These are phyloP conservation scores for Hemibagrus guttatus DNA, from an alignment of 2,797 vertebrate species.

Conservation along the genomic window DNA sequence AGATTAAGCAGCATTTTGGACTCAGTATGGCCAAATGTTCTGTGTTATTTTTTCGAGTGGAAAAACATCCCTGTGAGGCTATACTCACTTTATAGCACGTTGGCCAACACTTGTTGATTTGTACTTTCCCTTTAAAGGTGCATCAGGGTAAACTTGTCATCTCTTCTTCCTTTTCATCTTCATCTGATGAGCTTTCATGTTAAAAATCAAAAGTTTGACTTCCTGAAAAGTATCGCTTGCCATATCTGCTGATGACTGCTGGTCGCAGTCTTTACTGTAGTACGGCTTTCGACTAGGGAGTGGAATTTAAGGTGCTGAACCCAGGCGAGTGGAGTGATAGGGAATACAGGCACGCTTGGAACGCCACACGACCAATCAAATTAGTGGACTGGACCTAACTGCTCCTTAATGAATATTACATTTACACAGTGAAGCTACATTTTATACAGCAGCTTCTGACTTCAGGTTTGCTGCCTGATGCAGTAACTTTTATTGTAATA, in stretches of 20 bases:
- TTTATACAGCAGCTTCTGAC: neutral
- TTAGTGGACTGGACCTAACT: neutral
- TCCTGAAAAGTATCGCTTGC: neutral
- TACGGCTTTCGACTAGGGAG: no score
- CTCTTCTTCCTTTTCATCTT: neutral
- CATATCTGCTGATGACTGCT: neutral
- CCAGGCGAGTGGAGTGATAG: neutral
- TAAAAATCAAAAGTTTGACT: neutral
- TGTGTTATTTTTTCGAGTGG: neutral
- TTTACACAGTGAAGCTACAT: neutral
- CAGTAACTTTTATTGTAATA: neutral
- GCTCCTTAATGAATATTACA: neutral
- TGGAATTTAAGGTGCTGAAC: neutral
- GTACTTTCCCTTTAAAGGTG: neutral
- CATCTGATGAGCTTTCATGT: neutral
- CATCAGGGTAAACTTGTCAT: neutral
- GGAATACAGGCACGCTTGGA: neutral
- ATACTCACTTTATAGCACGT: neutral
- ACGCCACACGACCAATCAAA: neutral
- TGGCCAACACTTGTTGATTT: neutral
- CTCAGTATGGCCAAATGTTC: neutral
- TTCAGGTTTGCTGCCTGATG: neutral
- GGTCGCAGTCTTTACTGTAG: neutral
- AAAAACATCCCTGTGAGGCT: neutral
- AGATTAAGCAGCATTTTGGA: neutral